Evolutionary conservation across 2,113 vertebrate genomes (phyloP).

Genomic region (Alectura lathami): DNA sequence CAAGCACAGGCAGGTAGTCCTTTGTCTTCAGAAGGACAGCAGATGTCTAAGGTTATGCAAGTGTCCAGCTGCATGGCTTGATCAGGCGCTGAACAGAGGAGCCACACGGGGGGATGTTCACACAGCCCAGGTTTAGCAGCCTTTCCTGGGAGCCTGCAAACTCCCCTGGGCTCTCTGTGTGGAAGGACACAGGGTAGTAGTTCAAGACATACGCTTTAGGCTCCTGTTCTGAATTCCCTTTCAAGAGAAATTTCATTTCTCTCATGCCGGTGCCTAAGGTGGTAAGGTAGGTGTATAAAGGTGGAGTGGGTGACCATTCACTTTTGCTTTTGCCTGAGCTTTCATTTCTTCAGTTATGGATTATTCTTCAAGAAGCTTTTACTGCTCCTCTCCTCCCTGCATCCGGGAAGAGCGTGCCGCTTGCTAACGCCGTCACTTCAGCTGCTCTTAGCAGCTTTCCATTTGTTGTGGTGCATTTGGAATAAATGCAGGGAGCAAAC

Average conservation of each 20-base stretch:
- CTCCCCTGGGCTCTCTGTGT: not conserved
- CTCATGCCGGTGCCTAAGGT: not conserved
- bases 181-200: not conserved
- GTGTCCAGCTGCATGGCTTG: not conserved
- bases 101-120: not conserved
- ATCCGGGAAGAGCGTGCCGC: fast-evolving
- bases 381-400: not conserved
- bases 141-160: not conserved
- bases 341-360: not conserved
- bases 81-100: not conserved
- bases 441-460: not conserved
- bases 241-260: not conserved
- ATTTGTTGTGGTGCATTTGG: not conserved
- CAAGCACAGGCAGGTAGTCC: not conserved
- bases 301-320: not conserved
- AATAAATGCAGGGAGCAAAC: not conserved
- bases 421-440: not conserved
- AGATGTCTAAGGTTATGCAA: not conserved
- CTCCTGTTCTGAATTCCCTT: not conserved
- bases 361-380: not conserved
- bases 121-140: not conserved
- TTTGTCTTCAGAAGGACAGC: not conserved
- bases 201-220: not conserved
- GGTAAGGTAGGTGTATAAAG: not conserved
- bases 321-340: not conserved